Evolutionary conservation across 2,797 vertebrate species (phyloP), one percentile per base, ranked within the genome.

Genomic region (Sebastes melanostomus): DNA sequence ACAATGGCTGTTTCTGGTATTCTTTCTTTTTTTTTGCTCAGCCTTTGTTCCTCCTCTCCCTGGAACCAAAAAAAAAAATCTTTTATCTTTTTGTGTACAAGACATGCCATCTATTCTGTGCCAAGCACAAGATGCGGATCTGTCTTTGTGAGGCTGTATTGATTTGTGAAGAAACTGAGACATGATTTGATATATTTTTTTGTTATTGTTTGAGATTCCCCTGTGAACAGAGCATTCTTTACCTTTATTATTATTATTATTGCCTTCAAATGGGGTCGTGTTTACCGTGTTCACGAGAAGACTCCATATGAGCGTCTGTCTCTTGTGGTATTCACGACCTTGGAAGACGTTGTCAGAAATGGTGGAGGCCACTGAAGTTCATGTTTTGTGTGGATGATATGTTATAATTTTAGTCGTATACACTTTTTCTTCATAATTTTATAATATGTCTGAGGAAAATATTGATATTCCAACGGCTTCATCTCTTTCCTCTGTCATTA

Each of bases 31-130:
- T 76, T 77, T 77, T 30, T 32, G 20, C 32, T 65, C 66, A 66
- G 61, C 75, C 87, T 93, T 90, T 91, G 82, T 91, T 93, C 66
- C 62, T 78, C 61, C 69, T 83, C 77, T 86, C 78, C 54, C 55
- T 77, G 75, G 76, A 91, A 88, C 85, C 72, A 66, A 69, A 52
- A 81, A 70, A 11, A 66, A 11, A 63, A 63, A 29, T 62, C 34
- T 80, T 83, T 77, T 75, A 83, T 91, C 81, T 84, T 81, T 77
- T 58, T 58, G 73, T 81, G 79, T 83, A 74, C 70, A 71, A 82
- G 75, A 83, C 75, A 82, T 83, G 78, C 71, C 85, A 81, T 84
- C 75, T 80, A 74, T 87, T 72, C 55, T 75, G 56, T 75, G 77
- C 82, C 52, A 74, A 77, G 62, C 77, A 72, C 75, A 88, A 75